phyloP scores from a whole-genome alignment of 2,888 invertebrate genomes.

The Oxystoma pomonae region DNA sequence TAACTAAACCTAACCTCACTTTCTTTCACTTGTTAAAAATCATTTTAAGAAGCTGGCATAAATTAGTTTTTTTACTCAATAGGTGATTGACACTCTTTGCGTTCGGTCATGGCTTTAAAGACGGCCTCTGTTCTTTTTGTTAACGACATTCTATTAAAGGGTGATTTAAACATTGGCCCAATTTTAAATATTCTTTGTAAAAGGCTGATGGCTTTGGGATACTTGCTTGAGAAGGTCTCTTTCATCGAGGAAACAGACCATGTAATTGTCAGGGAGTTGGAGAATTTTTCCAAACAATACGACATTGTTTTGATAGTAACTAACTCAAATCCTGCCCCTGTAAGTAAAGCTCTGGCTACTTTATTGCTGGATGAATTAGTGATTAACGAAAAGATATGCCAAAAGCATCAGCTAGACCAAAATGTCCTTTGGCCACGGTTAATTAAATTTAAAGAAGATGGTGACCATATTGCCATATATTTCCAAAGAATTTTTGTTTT shows the following conservation, averaged over 20 bases:
- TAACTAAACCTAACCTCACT: too few species aligned
- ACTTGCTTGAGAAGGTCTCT: conserved; percentile 23
- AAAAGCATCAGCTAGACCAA: conserved; percentile 25
- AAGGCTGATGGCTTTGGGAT: conserved; percentile 18
- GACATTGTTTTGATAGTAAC: conserved; percentile 36
- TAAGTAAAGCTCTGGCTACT: conserved; percentile 30
- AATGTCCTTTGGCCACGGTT: conserved; percentile 23
- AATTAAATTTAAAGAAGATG: conserved; percentile 26
- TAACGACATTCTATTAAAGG: conserved; percentile 9
- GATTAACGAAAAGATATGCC: conserved; percentile 15
- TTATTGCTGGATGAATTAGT: conserved; percentile 28
- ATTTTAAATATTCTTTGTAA: not conserved
- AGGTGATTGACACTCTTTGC: not conserved
- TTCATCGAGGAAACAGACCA: conserved; percentile 22
- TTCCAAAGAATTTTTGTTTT: conserved; percentile 30
- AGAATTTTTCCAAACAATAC: conserved; percentile 27
- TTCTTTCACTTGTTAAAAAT: too few species aligned
- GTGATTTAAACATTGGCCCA: conserved; percentile 8
- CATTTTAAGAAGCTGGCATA: too few species aligned
- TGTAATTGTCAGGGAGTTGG: conserved; percentile 20
- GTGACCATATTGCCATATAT: conserved; percentile 25
- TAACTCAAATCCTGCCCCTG: conserved; percentile 20
- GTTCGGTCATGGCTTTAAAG: conserved; percentile 11
- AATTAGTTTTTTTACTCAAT: too few species aligned
- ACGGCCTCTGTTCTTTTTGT: conserved; percentile 18